Evolutionary conservation across 2,888 invertebrate species (phyloP).

Genomic region (Apamea epomidion): DNA sequence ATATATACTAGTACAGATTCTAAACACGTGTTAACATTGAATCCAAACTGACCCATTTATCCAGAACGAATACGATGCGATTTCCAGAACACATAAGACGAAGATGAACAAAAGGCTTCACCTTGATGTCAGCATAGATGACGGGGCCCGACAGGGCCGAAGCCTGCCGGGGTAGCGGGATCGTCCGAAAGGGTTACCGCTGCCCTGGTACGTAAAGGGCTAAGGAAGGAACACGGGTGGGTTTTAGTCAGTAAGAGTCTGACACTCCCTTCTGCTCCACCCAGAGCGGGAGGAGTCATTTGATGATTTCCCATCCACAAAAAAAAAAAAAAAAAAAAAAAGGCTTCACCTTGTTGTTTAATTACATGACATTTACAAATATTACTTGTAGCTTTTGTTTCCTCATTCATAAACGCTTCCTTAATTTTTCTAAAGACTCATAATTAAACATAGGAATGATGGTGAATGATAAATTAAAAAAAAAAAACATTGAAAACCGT

Average conservation of each 20-base stretch:
- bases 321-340: no score
- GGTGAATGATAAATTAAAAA: slow-evolving; percentile 38
- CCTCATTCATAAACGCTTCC: slow-evolving; percentile 60
- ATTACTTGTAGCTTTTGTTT: slow-evolving; percentile 38
- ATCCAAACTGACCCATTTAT: background rate
- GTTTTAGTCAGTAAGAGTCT: no score
- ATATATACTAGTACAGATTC: no score
- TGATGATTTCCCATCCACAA: no score
- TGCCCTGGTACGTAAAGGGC: no score
- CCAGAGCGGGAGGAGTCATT: no score
- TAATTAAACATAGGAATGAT: slow-evolving; percentile 45
- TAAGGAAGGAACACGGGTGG: no score
- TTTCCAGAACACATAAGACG: slow-evolving; percentile 5
- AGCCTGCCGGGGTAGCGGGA: no score
- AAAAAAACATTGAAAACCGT: slow-evolving; percentile 51
- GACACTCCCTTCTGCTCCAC: no score
- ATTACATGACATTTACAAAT: slow-evolving; percentile 24
- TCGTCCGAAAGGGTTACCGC: no score
- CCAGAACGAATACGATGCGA: background rate
- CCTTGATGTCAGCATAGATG: no score
- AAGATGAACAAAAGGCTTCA: slow-evolving; percentile 8
- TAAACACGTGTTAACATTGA: background rate
- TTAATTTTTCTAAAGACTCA: slow-evolving; percentile 51
- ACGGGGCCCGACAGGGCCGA: no score
- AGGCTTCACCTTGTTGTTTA: slow-evolving; percentile 18